phyloP scores from a whole-genome alignment of 2,797 vertebrate species.

The Coendou prehensilis region DNA sequence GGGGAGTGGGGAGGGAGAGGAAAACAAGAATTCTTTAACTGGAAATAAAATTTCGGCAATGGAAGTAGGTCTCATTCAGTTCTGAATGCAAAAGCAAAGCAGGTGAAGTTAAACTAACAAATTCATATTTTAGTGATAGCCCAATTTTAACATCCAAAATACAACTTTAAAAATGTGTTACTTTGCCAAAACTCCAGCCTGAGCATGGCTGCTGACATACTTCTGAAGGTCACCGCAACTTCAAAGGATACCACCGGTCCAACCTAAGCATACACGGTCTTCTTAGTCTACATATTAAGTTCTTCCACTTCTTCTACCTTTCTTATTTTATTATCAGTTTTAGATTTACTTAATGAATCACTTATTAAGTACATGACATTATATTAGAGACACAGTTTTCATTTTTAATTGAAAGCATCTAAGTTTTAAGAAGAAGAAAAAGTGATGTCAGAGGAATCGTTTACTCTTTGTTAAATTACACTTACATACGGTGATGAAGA shows the following conservation, averaged over 20 bases:
- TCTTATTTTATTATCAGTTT: conserved; percentile 1
- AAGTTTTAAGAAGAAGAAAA: not conserved
- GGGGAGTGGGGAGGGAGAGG: too few species aligned
- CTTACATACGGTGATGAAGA: not conserved
- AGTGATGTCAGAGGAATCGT: not conserved
- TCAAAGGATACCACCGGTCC: not conserved
- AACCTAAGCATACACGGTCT: not conserved
- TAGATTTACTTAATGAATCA: not conserved
- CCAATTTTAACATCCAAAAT: not conserved
- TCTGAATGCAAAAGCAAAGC: not conserved
- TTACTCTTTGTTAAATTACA: not conserved
- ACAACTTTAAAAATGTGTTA: not conserved
- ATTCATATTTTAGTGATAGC: not conserved
- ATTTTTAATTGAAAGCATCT: conserved; percentile 4
- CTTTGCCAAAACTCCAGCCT: not conserved
- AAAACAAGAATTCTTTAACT: not conserved
- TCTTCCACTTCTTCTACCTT: not conserved
- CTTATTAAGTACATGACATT: not conserved
- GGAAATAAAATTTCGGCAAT: not conserved
- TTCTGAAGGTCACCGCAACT: not conserved
- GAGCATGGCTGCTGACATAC: not conserved
- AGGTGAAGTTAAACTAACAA: not conserved
- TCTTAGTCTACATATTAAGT: not conserved
- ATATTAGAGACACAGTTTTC: not conserved
- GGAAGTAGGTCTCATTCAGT: not conserved